Percentiles rank a stretch among this genome's conserved stretches.
phyloP scores from a whole-genome alignment of 2,888 invertebrate genomes.

The Synanthedon andrenaeformis region DNA sequence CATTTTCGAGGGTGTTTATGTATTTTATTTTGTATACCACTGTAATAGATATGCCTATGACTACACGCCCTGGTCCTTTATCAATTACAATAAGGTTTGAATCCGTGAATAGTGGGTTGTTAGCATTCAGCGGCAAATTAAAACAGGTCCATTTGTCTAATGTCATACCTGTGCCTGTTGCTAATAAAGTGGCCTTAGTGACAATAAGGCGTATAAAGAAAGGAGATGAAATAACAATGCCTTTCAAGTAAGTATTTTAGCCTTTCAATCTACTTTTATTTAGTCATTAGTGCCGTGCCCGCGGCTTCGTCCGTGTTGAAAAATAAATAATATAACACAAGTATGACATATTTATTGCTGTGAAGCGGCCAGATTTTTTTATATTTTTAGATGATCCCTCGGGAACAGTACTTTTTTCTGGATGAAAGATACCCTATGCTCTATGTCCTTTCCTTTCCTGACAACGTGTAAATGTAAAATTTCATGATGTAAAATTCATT shows the following conservation, averaged over 20 bases:
- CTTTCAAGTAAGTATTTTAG: conserved; percentile 4
- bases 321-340: too few species aligned
- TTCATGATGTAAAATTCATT: too few species aligned
- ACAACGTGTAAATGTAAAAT: too few species aligned
- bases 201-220: conserved; percentile 5
- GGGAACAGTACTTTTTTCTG: too few species aligned
- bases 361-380: too few species aligned
- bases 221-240: conserved; percentile 4
- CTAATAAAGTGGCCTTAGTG: conserved; percentile 5
- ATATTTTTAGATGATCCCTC: too few species aligned
- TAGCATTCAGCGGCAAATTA: conserved; percentile 6
- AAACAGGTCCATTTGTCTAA: conserved; percentile 6
- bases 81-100: neutral
- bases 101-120: conserved; percentile 1
- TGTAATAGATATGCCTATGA: neutral
- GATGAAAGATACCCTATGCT: too few species aligned
- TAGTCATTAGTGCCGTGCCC: too few species aligned
- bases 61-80: neutral
- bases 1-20: conserved; percentile 1
- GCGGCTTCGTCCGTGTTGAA: too few species aligned
- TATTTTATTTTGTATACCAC: neutral
- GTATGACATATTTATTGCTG: too few species aligned
- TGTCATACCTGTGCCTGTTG: conserved; percentile 2
- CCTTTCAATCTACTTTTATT: too few species aligned
- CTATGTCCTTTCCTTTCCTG: too few species aligned